Base-by-base conservation (phyloP, 2,888 invertebrate genomes). In the Oscheius sp. region DNA sequence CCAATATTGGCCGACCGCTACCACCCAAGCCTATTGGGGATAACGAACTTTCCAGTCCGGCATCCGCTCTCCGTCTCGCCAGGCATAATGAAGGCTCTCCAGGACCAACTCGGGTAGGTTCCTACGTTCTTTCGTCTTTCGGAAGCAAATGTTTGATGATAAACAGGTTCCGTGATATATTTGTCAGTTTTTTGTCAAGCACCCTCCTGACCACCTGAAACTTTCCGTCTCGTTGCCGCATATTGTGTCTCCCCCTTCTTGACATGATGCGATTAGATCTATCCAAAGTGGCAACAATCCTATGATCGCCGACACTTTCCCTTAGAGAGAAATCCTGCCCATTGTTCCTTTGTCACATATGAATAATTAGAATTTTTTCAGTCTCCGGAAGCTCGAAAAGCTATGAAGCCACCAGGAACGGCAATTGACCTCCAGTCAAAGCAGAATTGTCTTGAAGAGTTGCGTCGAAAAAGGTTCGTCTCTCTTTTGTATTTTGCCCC, bases 371-470 rank as follows among this genome's bases (percentile, higher is more conserved):
- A 29, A 46, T 23, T 43, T n/a, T 55, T 53, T 52, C 53, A 68
- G 61, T 61, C 61, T 16, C 61, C 69, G 6, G 58, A 69, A 55
- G 25, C 43, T 16, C 64, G 72, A 59, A 64, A 58, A 76, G 77
- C 81, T 18, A 76, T 81, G 81, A 73, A 76, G 41, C 83, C 82
- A 13, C 83, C 82, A 16, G 59, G 64, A 21, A 74, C 78, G 27
- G 79, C 75, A 1, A 75, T 82, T 55, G 84, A 84, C 74, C 76
- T 75, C 25, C 75, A 75, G 59, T 77, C 78, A 45, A 83, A 83
- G 58, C 75, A 78, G 68, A 82, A 77, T 66, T 86, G 86, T 74
- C 80, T 86, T 52, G 86, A 86, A 66, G 86, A 86, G 63, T 70
- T 86, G 77, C 75, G 83, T 29, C 73, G 84, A 35, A 86, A 85